Conservation (phyloP, 2,888 invertebrate species). For the Peribatodes rhomboidaria region DNA sequence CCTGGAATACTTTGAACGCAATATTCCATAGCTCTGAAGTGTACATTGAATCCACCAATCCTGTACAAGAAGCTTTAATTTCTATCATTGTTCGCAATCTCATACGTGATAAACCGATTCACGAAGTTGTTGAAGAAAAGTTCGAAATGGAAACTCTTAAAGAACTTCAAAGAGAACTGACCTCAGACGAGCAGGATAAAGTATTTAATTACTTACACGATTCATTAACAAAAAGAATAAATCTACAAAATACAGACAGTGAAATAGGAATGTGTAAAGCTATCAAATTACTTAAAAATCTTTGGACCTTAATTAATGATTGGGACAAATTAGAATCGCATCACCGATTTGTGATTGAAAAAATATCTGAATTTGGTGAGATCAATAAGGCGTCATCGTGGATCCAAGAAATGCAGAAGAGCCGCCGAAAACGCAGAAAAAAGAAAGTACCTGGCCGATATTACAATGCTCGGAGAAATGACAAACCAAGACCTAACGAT, state of each 20-base stretch:
- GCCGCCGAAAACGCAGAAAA: conserved; percentile 2
- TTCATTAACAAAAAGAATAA: conserved; percentile 45
- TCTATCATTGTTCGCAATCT: conserved; percentile 21
- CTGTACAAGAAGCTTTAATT: conserved; percentile 22
- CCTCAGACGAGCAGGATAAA: conserved; percentile 55
- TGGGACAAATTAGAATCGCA: conserved; percentile 62
- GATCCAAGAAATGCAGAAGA: conserved; percentile 4
- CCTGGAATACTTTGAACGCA: conserved; percentile 19
- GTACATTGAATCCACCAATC: conserved; percentile 24
- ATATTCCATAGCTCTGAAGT: conserved; percentile 33
- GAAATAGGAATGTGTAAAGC: conserved; percentile 49
- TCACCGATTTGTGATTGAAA: conserved; percentile 56
- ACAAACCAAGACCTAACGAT: neutral
- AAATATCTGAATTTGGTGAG: conserved; percentile 57
- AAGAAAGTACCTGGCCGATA: neutral
- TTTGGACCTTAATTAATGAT: conserved; percentile 57
- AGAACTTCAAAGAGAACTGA: conserved; percentile 50
- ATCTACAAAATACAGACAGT: conserved; percentile 43
- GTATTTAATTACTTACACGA: conserved; percentile 63
- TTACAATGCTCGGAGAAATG: neutral
- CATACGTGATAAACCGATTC: conserved; percentile 48
- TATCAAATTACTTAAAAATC: conserved; percentile 42
- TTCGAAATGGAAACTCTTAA: conserved; percentile 57
- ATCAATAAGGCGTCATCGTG: conserved; percentile 45
- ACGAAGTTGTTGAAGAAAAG: conserved; percentile 58